A percentile compares a stretch with the other conserved stretches of the same genome.
Conservation (phyloP, 1,140 invertebrate genomes). For the Nebria ingens region DNA sequence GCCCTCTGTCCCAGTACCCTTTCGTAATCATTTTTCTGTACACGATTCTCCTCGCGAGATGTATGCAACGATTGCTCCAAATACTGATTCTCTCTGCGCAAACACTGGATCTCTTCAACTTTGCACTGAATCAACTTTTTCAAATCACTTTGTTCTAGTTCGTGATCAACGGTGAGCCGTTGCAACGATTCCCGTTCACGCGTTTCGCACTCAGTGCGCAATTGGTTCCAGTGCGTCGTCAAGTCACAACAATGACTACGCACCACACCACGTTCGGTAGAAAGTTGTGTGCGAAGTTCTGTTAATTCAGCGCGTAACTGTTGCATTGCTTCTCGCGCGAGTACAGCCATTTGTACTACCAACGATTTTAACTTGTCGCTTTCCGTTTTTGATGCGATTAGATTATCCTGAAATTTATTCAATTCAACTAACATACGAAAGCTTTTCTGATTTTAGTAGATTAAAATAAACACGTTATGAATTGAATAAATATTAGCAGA, state of each 20-base stretch:
- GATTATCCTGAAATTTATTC: slow-evolving; percentile 42
- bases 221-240: slow-evolving; percentile 40
- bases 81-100: slow-evolving; percentile 25
- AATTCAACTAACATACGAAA: not conserved
- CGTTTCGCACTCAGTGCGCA: slow-evolving; percentile 39
- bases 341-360: slow-evolving; percentile 36
- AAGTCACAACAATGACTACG: slow-evolving; percentile 43
- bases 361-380: slow-evolving; percentile 41
- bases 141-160: slow-evolving; percentile 50
- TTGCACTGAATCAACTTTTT: slow-evolving; percentile 41
- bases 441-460: too few relatives aligned
- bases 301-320: slow-evolving; percentile 49
- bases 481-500: too few relatives aligned
- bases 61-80: slow-evolving; percentile 31
- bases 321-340: slow-evolving; percentile 43
- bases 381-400: slow-evolving; percentile 43
- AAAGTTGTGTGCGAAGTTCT: slow-evolving; percentile 41
- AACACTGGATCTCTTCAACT: slow-evolving; percentile 44
- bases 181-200: slow-evolving; percentile 47
- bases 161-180: slow-evolving; percentile 50
- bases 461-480: too few relatives aligned
- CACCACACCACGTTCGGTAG: slow-evolving; percentile 40
- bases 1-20: slow-evolving; percentile 38
- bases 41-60: slow-evolving; percentile 32
- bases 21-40: slow-evolving; percentile 36